Base-by-base conservation (phyloP, 1,140 invertebrate genomes). In the Pseudomyrmex pallidus region DNA sequence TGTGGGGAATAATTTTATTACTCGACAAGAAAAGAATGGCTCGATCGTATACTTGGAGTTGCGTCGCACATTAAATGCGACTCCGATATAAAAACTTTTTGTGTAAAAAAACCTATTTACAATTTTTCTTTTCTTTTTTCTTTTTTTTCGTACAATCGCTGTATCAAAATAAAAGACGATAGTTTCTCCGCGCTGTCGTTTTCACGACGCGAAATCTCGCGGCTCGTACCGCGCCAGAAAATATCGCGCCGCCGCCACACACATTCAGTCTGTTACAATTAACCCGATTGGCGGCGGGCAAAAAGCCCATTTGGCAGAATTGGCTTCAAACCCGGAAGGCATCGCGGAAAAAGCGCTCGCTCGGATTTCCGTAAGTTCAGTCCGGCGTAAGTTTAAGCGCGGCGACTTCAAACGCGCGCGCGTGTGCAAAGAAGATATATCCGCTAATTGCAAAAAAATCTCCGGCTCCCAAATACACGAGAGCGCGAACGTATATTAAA, bases 1-100 rank as follows among this genome's bases (percentile, higher is more conserved):
- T 35, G 35, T 44, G 56, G 15, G 52, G 25, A 20, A 78, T 78
- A 78, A 84, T 78, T 78, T 84, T 78, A 82, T 82, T 70, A 59
- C 35, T 25, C 15, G 35, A 35, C 35, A 35, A 35, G 35, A 13
- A 13, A 54, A 59, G 3, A 4, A 25, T 48, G 44, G 52, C 13
- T 48, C 15, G 17, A 46, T 61, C 13, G 54, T 57, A 50, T 13
- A 50, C 25, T 57, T 35, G n/a, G 13, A 64, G 25, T 54, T 44
- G 15, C 10, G 12, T 70, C 15, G 52, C 22, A 2, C 22, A 20
- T 61, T 9, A 48, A 13, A 17, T 8, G 17, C 44, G 7, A 59
- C 7, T 3, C 22, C 35, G 20, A 35, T 35, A 52, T 44, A 17
- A 0, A 10, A 54, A 10, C 20, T 20, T 13, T 35, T 76, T 20